These are phyloP conservation scores for Nowickia ferox DNA, from an alignment of 2,888 invertebrate genomes.

Conservation along the genomic window DNA sequence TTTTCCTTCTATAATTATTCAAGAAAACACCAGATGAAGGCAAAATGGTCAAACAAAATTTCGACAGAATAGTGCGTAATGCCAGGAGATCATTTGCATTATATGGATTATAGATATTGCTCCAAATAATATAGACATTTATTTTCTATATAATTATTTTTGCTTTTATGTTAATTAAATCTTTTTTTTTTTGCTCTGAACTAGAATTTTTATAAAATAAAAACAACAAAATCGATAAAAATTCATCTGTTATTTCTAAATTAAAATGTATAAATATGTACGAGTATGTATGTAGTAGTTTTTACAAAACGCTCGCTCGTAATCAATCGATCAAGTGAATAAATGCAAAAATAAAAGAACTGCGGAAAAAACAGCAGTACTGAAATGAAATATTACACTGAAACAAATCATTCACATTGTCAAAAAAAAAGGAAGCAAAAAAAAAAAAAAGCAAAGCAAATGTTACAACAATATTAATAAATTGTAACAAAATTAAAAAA, in stretches of 20 bases:
- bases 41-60: too few species aligned
- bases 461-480: constrained; percentile 42
- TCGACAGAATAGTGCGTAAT: too few species aligned
- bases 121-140: too few species aligned
- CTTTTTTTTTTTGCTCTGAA: too few species aligned
- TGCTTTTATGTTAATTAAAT: too few species aligned
- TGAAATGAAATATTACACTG: constrained; percentile 3
- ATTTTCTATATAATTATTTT: too few species aligned
- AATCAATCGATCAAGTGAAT: constrained; percentile 32
- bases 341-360: constrained; percentile 15
- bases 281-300: neutral
- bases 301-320: neutral
- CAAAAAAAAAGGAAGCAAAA: neutral
- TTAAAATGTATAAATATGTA: constrained; percentile 21
- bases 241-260: constrained; percentile 18
- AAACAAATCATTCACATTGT: constrained; percentile 29
- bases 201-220: neutral
- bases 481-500: constrained; percentile 20
- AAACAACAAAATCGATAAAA: constrained; percentile 26
- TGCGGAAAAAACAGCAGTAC: neutral
- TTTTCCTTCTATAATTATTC: too few species aligned
- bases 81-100: too few species aligned
- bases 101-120: too few species aligned
- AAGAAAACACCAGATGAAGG: too few species aligned
- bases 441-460: neutral